A percentile compares a stretch with the other conserved stretches of the same genome.
phyloP scores from a whole-genome alignment of 2,888 invertebrate genomes.

The Tetramorium bicarinatum region DNA sequence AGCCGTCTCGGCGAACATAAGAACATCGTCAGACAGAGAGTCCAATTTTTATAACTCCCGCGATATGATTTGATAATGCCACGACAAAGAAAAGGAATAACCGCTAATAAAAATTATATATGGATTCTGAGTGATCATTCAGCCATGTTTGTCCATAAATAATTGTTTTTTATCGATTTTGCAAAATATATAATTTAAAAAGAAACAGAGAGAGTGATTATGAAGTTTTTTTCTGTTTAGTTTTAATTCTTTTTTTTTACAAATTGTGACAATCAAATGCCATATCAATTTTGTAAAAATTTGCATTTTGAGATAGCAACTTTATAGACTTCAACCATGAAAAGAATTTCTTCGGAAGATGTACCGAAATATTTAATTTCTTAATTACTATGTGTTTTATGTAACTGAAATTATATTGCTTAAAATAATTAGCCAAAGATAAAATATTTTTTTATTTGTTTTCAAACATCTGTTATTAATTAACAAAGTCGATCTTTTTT shows the following conservation, averaged over 20 bases:
- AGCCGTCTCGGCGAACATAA: constrained; percentile 32
- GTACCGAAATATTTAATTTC: not conserved
- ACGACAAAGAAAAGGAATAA: too few relatives aligned
- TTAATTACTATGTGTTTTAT: not conserved
- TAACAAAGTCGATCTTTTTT: not conserved
- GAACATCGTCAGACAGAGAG: not conserved
- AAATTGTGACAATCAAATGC: too few relatives aligned
- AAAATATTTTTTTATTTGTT: not conserved
- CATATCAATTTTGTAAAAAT: too few relatives aligned
- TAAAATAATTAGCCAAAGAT: not conserved
- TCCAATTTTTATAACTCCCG: constrained; percentile 4
- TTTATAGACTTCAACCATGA: not conserved
- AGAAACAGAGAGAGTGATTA: too few relatives aligned
- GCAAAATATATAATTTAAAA: too few relatives aligned
- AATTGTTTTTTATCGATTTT: too few relatives aligned
- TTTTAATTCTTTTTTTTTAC: too few relatives aligned
- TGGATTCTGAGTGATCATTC: too few relatives aligned
- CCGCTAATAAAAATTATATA: too few relatives aligned
- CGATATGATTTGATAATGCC: constrained; percentile 3
- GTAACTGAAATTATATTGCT: not conserved
- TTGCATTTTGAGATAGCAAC: too few relatives aligned
- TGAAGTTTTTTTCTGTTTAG: too few relatives aligned
- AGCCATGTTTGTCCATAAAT: too few relatives aligned
- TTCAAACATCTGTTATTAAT: not conserved
- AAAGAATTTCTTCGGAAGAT: not conserved